These are phyloP conservation scores for Phyto melanocephala DNA, from an alignment of 2,888 invertebrate species.

Conservation along the genomic window DNA sequence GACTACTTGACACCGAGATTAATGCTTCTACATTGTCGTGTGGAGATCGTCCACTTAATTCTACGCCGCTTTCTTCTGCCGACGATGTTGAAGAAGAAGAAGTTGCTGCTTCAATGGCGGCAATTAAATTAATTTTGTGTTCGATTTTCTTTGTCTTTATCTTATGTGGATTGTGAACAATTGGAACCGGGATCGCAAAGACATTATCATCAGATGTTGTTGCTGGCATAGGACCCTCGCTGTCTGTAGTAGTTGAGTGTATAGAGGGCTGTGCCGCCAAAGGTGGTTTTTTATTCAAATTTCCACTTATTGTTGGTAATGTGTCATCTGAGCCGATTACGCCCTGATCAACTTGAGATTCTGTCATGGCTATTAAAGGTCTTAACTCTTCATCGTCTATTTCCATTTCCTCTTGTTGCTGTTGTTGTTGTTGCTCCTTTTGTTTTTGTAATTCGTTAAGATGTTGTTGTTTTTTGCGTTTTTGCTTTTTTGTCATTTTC, in stretches of 20 bases:
- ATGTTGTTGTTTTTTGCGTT: constrained; percentile 68
- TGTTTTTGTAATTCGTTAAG: constrained; percentile 65
- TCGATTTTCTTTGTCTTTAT: constrained; percentile 75
- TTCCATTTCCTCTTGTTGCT: constrained; percentile 52
- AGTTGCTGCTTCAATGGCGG: constrained; percentile 75
- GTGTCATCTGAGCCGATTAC: neutral
- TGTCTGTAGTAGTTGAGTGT: constrained; percentile 71
- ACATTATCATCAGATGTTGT: constrained; percentile 74
- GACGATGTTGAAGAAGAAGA: constrained; percentile 75
- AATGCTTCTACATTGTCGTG: constrained; percentile 42
- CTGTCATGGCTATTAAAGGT: constrained; percentile 76
- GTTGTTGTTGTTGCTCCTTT: constrained; percentile 50
- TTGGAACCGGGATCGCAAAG: constrained; percentile 51
- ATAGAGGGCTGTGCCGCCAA: constrained; percentile 39
- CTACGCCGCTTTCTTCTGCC: constrained; percentile 75
- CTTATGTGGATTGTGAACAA: constrained; percentile 67
- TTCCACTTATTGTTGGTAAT: neutral
- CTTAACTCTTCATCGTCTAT: constrained; percentile 75
- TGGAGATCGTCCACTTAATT: constrained; percentile 62
- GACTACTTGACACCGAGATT: constrained; percentile 41
- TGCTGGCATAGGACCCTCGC: constrained; percentile 74
- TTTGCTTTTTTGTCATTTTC: constrained; percentile 73
- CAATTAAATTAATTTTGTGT: constrained; percentile 76
- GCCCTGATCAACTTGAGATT: constrained; percentile 68
- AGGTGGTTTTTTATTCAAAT: constrained; percentile 35